Evolutionary conservation across 2,888 invertebrate genomes (phyloP).

Genomic region (Neoascia interrupta): DNA sequence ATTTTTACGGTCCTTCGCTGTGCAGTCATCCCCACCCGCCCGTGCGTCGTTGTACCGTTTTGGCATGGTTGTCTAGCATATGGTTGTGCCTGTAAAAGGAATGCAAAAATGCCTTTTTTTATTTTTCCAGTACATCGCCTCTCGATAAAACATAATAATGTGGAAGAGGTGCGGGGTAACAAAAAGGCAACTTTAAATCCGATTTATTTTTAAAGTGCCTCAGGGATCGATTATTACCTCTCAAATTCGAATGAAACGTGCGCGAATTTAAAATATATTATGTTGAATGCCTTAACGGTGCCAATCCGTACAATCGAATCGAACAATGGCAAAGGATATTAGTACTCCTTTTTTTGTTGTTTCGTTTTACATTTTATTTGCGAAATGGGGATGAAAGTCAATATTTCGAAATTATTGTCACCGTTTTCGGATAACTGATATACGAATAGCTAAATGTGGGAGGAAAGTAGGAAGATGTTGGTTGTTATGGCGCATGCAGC

Average conservation of each 20-base stretch:
- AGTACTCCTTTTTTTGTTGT: slow-evolving; percentile 24
- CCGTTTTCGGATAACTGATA: slow-evolving; percentile 49
- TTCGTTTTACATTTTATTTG: slow-evolving; percentile 49
- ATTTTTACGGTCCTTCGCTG: slow-evolving; percentile 14
- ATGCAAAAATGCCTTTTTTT: slow-evolving; percentile 48
- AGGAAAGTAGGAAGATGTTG: slow-evolving; percentile 21
- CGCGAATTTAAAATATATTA: slow-evolving; percentile 72
- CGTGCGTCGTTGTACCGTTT: too few species aligned
- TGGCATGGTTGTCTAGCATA: slow-evolving; percentile 45
- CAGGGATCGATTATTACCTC: slow-evolving; percentile 80
- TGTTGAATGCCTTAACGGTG: slow-evolving; percentile 30
- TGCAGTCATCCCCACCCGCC: slow-evolving; percentile 17
- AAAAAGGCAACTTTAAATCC: slow-evolving; percentile 75
- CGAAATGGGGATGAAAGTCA: slow-evolving; percentile 53
- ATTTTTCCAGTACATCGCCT: slow-evolving; percentile 67
- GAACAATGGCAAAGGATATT: slow-evolving; percentile 37
- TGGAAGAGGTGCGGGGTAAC: slow-evolving; percentile 33
- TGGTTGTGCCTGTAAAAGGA: slow-evolving; percentile 50
- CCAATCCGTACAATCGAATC: slow-evolving; percentile 36
- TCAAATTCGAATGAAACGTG: slow-evolving; percentile 80
- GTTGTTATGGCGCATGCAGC: slow-evolving; percentile 51
- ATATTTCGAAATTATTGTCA: slow-evolving; percentile 66
- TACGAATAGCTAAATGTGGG: too few species aligned
- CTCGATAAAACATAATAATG: slow-evolving; percentile 30
- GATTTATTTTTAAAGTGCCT: slow-evolving; percentile 80